Base-by-base conservation (phyloP, 2,797 vertebrate species). In the Channa striata region DNA sequence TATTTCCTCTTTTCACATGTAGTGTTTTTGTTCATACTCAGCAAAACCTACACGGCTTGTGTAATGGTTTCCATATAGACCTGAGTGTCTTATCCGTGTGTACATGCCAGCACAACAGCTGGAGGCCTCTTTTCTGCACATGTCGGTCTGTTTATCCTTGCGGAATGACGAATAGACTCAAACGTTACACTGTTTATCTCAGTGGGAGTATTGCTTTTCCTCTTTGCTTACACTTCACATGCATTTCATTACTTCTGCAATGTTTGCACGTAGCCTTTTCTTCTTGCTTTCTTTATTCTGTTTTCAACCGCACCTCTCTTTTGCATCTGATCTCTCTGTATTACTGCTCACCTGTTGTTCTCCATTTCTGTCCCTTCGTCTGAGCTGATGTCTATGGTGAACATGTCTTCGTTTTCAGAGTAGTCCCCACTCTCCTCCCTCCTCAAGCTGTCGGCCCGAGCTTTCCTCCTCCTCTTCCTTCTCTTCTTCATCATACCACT, bases 331-430 rank as follows among this genome's bases (percentile, higher is more conserved):
- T 12, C 36, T 21, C 16, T 49, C 23, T 33, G 13, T 11, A 8
- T 1, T 9, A 0, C 10, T 36, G 3, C 76, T 78, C 62, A 91
- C 89, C 84, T 89, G 74, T 30, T 87, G 78, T 11, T 82, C 44
- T 90, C 86, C 64, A 82, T 88, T 0, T 95, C 95, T 0, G 71
- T 59, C 58, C 94, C 95, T 68, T 97, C 96, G 0, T 97, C 96
- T 0, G 96, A 97, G 84, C 96, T 97, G 84, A 98, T 96, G 85
- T 98, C 96, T 14, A 98, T 97, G 67, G 95, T 91, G 78, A 99
- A 99, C 95, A 99, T 94, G 66, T 97, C 95, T n/a, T 98, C 96
- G 0, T 96, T 95, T 50, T 95, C 96, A 0, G 95, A 95, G 0
- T 96, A 95, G 79, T 96, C 94, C 5, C 72, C 82, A 43, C 75